Base-by-base conservation (phyloP, 2,888 invertebrate genomes). In the Morpho helenor region DNA sequence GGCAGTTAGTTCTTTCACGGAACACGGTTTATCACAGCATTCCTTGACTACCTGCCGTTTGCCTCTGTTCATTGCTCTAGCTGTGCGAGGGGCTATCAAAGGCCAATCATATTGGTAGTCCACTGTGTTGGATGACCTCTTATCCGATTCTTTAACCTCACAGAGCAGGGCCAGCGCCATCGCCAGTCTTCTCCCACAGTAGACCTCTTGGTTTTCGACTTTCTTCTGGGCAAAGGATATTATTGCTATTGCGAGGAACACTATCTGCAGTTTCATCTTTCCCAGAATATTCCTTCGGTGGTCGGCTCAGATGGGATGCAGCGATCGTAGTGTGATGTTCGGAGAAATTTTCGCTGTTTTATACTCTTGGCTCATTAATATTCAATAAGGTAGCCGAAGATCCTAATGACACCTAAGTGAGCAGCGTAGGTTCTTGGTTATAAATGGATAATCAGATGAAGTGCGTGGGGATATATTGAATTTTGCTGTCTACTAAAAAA, bases 161-260 rank as follows among this genome's bases (percentile, higher is more conserved):
- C 74, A 75, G 0, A 71, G 22, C 31, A 56, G 23, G 1, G 68
- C 68, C 59, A 72, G 44, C 3, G 70, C 61, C 9, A 64, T 57
- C 1, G 74, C 67, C 8, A 75, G 57, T 7, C 62, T 49, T 8
- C 71, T 66, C 0, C 72, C 76, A 44, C 75, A 75, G 57, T 69
- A 73, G 4, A 57, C 59, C 31, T 31, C 31, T 5, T 31, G 31
- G 4, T 31, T 31, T 31, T 31, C 31, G 31, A 31, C 31, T 31
- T 31, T 31, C 3, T 31, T 31, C 31, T 31, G 31, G 7, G 48
- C 49, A 5, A 44, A 16, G 16, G 9, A 41, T 6, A 47, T 49
- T 6, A 45, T 39, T 6, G 48, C 40, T 7, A 39, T 10, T 23
- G 54, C 42, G 31, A 31, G 31, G 5, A 31, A 3, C 31, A 31